Evolutionary conservation across 2,113 vertebrate species (phyloP), one percentile per base, ranked within the genome.

Genomic region (Scalopus aquaticus): DNA sequence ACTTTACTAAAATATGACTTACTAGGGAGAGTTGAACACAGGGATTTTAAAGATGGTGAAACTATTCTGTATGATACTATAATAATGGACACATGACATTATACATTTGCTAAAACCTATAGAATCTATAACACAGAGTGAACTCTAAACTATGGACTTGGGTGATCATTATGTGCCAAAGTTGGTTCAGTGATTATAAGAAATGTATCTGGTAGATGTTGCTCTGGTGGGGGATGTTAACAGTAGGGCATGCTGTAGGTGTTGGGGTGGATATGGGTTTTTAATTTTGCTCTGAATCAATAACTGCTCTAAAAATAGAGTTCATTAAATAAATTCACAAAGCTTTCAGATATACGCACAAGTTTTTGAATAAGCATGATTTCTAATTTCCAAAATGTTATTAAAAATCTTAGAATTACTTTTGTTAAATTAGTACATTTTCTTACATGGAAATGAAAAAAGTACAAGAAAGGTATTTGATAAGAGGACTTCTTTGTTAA

Each of bases 311-410:
- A n/a, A 79, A 74, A 74, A 58, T 39, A 58, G 58, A 80, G 26
- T 26, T 78, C 83, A 54, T 77, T 69, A 32, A 58, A 94, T 56
- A 26, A 74, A 64, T 94, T 74, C 70, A 88, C 64, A 81, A 86
- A 73, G 42, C 32, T 60, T 82, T 78, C 46, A 32, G 30, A 37
- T 76, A 24, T 37, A 81, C 89, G 51, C 28, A 35, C 49, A 37
- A 30, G 11, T 51, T 78, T 92, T 58, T 78, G 6, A 89, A 90
- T 28, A 78, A 87, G 35, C 13, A 60, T 12, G 39, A 32, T 11
- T 37, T 60, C 32, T 92, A 24, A 46, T n/a, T 93, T 92, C 79
- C 20, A 83, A 90, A 93, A 44, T 26, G 9, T 78, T 77, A 42
- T 65, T 77, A 87, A 86, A 58, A 83, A 65, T 60, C 54, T 87